Evolutionary conservation across 1,140 invertebrate species (phyloP).

Genomic region (Pseudomyrmex gracilis): DNA sequence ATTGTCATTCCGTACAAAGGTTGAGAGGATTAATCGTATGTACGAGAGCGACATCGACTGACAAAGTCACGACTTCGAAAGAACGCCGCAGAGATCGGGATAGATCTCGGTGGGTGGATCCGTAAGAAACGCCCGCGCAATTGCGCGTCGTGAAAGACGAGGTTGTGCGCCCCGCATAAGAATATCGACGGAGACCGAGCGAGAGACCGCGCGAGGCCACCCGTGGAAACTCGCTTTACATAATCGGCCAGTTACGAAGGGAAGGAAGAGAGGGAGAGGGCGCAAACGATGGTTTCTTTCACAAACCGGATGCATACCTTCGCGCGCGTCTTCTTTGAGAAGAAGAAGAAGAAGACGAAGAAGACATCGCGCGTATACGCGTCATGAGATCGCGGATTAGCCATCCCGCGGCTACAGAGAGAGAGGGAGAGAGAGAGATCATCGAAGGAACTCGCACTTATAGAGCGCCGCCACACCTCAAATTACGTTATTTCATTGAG

Average conservation of each 20-base stretch:
- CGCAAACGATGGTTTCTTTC: constrained; percentile 53
- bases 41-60: constrained; percentile 26
- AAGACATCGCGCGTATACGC: neutral
- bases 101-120: constrained; percentile 63
- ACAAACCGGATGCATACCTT: constrained; percentile 64
- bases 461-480: constrained; percentile 37
- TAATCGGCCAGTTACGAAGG: constrained; percentile 67
- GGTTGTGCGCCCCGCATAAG: constrained; percentile 34
- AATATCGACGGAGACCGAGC: constrained; percentile 24
- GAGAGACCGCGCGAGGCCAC: constrained; percentile 62
- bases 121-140: constrained; percentile 64
- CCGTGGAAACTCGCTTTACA: constrained; percentile 72
- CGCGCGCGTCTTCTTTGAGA: constrained; percentile 39
- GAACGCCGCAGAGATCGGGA: constrained; percentile 20
- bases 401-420: neutral
- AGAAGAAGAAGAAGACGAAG: neutral
- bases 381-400: constrained; percentile 21
- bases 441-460: constrained; percentile 9
- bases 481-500: constrained; percentile 22
- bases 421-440: constrained; percentile 4
- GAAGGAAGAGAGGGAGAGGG: neutral
- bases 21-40: constrained; percentile 34
- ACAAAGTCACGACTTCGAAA: constrained; percentile 15
- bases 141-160: constrained; percentile 42
- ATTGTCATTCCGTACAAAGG: constrained; percentile 17